Percentiles rank a stretch among this genome's conserved stretches.
phyloP scores from a whole-genome alignment of 2,113 vertebrate species.

The Sciurus niger region DNA sequence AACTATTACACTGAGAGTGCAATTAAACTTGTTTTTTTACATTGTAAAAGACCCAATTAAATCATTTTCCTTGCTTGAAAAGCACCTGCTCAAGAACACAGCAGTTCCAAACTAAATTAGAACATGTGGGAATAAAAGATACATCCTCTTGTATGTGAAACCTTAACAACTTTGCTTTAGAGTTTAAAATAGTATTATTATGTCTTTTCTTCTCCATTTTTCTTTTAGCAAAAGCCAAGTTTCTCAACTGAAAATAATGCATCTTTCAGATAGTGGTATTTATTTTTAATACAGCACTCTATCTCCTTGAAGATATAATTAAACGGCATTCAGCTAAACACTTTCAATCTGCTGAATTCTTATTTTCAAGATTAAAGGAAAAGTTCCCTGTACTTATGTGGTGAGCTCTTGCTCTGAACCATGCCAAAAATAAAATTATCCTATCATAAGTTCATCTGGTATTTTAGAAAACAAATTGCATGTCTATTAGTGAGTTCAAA shows the following conservation, averaged over 20 bases:
- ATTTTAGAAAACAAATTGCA: not conserved
- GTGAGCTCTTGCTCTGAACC: not conserved
- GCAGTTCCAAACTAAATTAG: not conserved
- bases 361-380: conserved; percentile 27
- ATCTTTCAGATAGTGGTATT: not conserved
- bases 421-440: not conserved
- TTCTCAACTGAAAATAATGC: not conserved
- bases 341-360: not conserved
- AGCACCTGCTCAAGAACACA: conserved; percentile 52
- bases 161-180: not conserved
- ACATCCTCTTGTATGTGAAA: not conserved
- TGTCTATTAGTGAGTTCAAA: not conserved
- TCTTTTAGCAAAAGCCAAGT: conserved; percentile 33
- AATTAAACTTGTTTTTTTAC: conserved; percentile 54
- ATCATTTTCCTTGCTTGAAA: conserved; percentile 30
- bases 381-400: not conserved
- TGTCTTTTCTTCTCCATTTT: not conserved
- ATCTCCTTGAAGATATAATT: conserved; percentile 46
- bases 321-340: not conserved
- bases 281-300: conserved; percentile 7
- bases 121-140: not conserved
- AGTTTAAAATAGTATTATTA: not conserved
- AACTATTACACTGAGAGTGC: not conserved
- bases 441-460: not conserved
- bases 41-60: conserved; percentile 41